A percentile compares a stretch with the other conserved stretches of the same genome.
Evolutionary conservation across 1,140 invertebrate species (phyloP).

Genomic region (Diorhabda sublineata): DNA sequence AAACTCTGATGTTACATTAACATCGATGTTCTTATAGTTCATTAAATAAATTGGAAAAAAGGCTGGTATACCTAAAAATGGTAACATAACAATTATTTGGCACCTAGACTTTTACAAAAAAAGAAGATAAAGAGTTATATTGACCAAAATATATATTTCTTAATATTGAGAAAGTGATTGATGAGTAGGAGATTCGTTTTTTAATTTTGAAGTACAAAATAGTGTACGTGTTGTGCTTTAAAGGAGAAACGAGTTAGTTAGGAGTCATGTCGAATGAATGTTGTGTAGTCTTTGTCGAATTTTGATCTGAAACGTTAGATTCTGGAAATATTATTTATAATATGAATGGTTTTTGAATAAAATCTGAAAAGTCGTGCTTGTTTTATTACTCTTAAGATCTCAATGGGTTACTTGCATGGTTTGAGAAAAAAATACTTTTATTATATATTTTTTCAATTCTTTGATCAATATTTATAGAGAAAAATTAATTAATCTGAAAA

Average conservation of each 20-base stretch:
- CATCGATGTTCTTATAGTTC: too few relatives aligned
- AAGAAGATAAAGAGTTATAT: constrained; percentile 12
- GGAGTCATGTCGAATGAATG: constrained; percentile 23
- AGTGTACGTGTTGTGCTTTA: constrained; percentile 25
- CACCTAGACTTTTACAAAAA: neutral
- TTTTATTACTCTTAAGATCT: neutral
- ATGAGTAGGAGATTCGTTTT: constrained; percentile 7
- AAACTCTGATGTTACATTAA: too few relatives aligned
- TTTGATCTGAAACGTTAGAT: constrained; percentile 26
- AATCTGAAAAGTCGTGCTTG: constrained; percentile 18
- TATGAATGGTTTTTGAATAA: constrained; percentile 29
- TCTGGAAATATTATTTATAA: constrained; percentile 25
- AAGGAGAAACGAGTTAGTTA: constrained; percentile 11
- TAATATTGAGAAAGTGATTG: constrained; percentile 1
- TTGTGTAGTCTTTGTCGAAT: constrained; percentile 25
- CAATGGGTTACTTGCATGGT: too few relatives aligned
- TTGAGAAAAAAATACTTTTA: too few relatives aligned
- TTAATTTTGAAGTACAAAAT: constrained; percentile 4
- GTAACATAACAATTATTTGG: neutral
- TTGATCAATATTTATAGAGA: too few relatives aligned
- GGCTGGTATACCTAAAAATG: too few relatives aligned
- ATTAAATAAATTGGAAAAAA: too few relatives aligned
- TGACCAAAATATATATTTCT: constrained; percentile 15
- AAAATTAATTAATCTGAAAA: too few relatives aligned
- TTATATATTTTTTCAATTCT: too few relatives aligned